These are phyloP conservation scores for Dicrurus megarhynchus DNA, from an alignment of 2,113 vertebrate species.

Conservation along the genomic window DNA sequence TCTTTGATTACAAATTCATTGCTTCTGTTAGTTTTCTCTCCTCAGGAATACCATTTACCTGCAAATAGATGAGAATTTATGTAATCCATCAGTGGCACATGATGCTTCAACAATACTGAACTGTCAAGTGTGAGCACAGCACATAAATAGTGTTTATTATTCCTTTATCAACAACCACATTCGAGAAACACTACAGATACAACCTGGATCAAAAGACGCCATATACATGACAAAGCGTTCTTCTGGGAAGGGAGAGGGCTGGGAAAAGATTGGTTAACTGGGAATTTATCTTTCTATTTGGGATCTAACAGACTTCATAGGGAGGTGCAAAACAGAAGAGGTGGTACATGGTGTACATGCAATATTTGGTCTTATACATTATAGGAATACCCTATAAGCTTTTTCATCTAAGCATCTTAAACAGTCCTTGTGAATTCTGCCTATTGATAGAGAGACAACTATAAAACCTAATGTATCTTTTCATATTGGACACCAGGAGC, in stretches of 20 bases:
- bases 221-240: neutral
- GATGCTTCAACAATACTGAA: neutral
- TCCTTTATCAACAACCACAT: neutral
- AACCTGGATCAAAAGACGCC: neutral
- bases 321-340: neutral
- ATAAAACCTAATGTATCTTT: neutral
- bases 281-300: neutral
- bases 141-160: neutral
- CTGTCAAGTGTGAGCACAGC: neutral
- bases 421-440: neutral
- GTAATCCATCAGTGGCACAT: neutral
- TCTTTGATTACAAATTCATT: conserved; percentile 84
- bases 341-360: too few species aligned
- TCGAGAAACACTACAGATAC: neutral
- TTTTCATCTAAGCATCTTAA: neutral
- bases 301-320: neutral
- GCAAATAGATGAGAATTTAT: conserved; percentile 22
- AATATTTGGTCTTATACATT: neutral
- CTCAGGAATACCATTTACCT: conserved; percentile 99
- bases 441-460: neutral
- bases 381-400: neutral
- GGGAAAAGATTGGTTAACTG: neutral
- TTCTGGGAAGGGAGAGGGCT: neutral
- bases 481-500: neutral
- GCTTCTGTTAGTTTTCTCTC: conserved; percentile 95